Evolutionary conservation across 2,888 invertebrate species (phyloP).

Genomic region (Schrankia costaestrigalis): DNA sequence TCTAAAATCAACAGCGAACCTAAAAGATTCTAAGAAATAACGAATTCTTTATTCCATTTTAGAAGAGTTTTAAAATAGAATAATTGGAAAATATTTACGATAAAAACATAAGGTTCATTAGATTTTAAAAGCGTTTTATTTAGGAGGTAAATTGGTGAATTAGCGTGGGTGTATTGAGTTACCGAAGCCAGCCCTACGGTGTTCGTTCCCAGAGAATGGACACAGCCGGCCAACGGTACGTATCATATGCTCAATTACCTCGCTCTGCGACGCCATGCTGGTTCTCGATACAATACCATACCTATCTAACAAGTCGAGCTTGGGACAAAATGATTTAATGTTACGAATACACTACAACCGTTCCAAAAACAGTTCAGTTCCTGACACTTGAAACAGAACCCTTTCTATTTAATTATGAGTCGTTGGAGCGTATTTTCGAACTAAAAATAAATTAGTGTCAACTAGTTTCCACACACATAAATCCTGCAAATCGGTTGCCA

Average conservation of each 20-base stretch:
- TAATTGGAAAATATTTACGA: conserved; percentile 5
- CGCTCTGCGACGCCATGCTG: conserved; percentile 38
- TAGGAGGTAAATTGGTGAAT: conserved; percentile 15
- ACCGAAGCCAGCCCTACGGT: conserved; percentile 46
- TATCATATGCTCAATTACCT: conserved; percentile 74
- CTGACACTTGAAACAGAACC: conserved; percentile 10
- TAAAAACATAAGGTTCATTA: conserved; percentile 6
- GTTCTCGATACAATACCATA: conserved; percentile 23
- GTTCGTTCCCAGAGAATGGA: conserved; percentile 53
- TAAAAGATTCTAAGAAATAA: no score
- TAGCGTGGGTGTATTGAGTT: conserved; percentile 20
- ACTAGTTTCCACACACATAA: conserved; percentile 26
- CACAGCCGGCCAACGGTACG: conserved; percentile 58
- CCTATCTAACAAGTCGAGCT: conserved; percentile 24
- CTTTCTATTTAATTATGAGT: conserved; percentile 14
- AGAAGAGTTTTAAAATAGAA: no score
- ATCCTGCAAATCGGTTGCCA: conserved; percentile 31
- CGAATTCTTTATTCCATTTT: no score
- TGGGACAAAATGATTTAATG: conserved; percentile 25
- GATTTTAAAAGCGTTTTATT: conserved; percentile 7
- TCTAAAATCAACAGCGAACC: no score
- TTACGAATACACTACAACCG: conserved; percentile 27
- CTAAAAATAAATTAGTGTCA: conserved; percentile 31
- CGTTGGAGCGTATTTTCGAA: conserved; percentile 17
- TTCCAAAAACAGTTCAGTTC: conserved; percentile 10